A percentile compares a stretch with the other conserved stretches of the same genome.
Evolutionary conservation across 2,888 invertebrate genomes (phyloP).

Genomic region (Parnassius orleans): DNA sequence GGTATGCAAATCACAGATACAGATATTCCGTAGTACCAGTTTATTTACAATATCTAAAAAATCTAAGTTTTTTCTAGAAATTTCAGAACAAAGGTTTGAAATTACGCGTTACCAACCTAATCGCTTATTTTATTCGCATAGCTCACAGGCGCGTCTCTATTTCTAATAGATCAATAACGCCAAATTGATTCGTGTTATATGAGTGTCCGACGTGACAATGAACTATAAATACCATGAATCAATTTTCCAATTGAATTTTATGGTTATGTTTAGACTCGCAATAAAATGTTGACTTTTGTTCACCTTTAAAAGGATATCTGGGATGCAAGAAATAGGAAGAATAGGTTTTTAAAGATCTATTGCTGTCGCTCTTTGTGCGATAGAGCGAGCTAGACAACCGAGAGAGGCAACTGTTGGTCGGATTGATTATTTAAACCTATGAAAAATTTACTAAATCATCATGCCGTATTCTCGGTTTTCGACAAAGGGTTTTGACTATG

Average conservation of each 20-base stretch:
- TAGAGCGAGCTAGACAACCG: no score
- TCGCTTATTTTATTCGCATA: constrained; percentile 21
- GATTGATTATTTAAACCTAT: no score
- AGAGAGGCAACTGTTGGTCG: no score
- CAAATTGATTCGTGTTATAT: constrained; percentile 45
- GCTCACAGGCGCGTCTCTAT: constrained; percentile 25
- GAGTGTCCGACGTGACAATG: constrained; percentile 31
- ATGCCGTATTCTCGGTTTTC: no score
- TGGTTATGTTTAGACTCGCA: constrained; percentile 8
- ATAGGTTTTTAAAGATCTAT: no score
- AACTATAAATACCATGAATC: constrained; percentile 27
- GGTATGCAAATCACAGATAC: no score
- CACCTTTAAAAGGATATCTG: not conserved
- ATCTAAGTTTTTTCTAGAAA: constrained; percentile 10
- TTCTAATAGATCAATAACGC: constrained; percentile 42
- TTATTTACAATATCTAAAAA: not conserved
- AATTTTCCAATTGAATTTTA: constrained; percentile 28
- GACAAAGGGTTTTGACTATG: no score
- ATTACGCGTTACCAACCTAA: constrained; percentile 2
- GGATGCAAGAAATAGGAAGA: no score
- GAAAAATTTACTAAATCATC: no score
- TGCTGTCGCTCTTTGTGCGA: no score
- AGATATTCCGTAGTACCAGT: no score
- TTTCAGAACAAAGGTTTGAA: constrained; percentile 11
- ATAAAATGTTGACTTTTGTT: constrained; percentile 8